These are phyloP conservation scores for Acronicta aceris DNA, from an alignment of 2,888 invertebrate species.

Conservation along the genomic window DNA sequence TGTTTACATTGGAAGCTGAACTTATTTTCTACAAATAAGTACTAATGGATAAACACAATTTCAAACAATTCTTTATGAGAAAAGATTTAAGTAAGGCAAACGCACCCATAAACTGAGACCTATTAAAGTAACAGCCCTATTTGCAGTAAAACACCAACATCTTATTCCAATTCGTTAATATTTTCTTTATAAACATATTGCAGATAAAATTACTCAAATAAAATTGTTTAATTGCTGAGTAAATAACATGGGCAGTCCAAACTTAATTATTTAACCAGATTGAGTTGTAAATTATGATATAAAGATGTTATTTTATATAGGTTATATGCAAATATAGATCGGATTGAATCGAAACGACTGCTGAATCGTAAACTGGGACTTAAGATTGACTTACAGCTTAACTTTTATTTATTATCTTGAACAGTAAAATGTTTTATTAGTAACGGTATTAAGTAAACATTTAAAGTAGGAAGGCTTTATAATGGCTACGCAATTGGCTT, in stretches of 20 bases:
- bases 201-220: conserved; percentile 19
- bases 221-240: conserved; percentile 26
- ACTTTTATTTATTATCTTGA: conserved; percentile 21
- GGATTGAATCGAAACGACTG: conserved; percentile 13
- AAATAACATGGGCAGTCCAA: conserved; percentile 15
- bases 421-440: conserved; percentile 4
- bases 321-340: conserved; percentile 40
- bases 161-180: conserved; percentile 6
- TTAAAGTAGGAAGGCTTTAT: background rate
- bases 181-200: conserved; percentile 6
- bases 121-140: background rate
- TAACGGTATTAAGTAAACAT: background rate
- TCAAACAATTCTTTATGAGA: background rate
- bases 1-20: no score
- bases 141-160: conserved; percentile 15
- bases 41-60: background rate
- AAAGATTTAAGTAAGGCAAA: conserved; percentile 8
- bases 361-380: conserved; percentile 14
- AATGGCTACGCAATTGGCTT: no score
- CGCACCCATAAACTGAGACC: conserved; percentile 1
- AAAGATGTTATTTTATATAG: conserved; percentile 31
- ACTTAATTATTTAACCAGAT: conserved; percentile 19
- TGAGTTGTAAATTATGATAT: conserved; percentile 28
- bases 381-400: conserved; percentile 7
- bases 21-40: no score